Base-by-base conservation (phyloP, 2,113 vertebrate genomes). In the Gadus macrocephalus region DNA sequence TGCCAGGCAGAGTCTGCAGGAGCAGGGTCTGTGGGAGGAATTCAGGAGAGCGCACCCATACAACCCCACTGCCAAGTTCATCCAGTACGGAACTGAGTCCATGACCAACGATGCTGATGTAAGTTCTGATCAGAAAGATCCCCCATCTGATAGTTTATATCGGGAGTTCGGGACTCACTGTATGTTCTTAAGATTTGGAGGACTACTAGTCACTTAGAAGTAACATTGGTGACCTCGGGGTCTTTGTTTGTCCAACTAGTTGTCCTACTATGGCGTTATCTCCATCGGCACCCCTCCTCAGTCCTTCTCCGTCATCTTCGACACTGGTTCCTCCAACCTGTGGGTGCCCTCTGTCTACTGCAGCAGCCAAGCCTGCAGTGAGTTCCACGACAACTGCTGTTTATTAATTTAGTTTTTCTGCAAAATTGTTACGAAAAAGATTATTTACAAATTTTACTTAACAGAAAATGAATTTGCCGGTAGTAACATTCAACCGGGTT, bases 311-410 rank as follows among this genome's bases (percentile, higher is more conserved):
- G 87, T 90, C 53, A 70, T 91, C 75, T 89, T 91, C 79, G 90
- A 91, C 76, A 81, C 86, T 0, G 87, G 90, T 0, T 91, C 90
- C n/a, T 86, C 90, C 74, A 91, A 89, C 82, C 81, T 90, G 72
- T 91, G 90, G 90, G 58, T 91, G 19, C 90, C 90, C 0, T 91
- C 89, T 11, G 67, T 76, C 73, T 85, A 78, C 71, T 91, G 89
- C 77, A 62, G 15, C 56, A 88, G 87, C 70, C 12, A 70, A 25
- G 85, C 90, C 62, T 91, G 89, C 68, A 12, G 89, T 91, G 64
- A 87, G 89, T 85, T 71, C 60, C 42, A 35, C 1, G 3, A 25
- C 25, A 22, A 27, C 28, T 25, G 27, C 53, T 16, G 2, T 6
- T 8, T 7, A 35, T 35, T 35, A 2, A 25, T 2, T 25, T 35